A percentile compares a stretch with the other conserved stretches of the same genome.
Conservation (phyloP, 2,113 vertebrate genomes). For the Podilymbus podiceps region DNA sequence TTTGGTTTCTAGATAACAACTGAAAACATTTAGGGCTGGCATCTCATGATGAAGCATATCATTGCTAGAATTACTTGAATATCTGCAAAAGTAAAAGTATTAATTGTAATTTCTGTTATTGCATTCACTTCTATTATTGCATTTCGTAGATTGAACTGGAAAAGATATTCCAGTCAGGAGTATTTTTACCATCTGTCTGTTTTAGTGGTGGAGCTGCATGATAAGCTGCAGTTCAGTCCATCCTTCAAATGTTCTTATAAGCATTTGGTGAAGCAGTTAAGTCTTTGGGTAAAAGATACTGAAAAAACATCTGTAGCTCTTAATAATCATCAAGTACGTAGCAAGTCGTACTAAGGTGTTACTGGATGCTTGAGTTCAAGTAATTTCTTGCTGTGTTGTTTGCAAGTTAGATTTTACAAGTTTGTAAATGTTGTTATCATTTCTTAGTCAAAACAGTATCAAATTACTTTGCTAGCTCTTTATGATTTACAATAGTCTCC, state of each 20-base stretch:
- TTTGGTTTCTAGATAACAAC: neutral
- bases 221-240: neutral
- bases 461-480: neutral
- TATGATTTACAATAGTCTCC: neutral
- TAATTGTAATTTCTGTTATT: neutral
- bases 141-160: neutral
- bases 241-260: neutral
- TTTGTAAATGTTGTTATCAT: neutral
- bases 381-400: neutral
- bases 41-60: neutral
- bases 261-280: neutral
- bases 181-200: neutral
- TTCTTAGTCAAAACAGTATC: neutral
- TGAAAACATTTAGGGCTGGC: neutral
- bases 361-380: neutral
- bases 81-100: neutral
- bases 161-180: neutral
- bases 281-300: neutral
- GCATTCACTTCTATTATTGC: neutral
- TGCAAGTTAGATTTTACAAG: neutral
- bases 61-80: neutral
- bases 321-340: neutral
- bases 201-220: neutral
- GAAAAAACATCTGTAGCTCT: neutral
- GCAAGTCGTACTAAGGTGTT: neutral